Conservation (phyloP, 1,140 invertebrate species). For the Drosophila arizonae region DNA sequence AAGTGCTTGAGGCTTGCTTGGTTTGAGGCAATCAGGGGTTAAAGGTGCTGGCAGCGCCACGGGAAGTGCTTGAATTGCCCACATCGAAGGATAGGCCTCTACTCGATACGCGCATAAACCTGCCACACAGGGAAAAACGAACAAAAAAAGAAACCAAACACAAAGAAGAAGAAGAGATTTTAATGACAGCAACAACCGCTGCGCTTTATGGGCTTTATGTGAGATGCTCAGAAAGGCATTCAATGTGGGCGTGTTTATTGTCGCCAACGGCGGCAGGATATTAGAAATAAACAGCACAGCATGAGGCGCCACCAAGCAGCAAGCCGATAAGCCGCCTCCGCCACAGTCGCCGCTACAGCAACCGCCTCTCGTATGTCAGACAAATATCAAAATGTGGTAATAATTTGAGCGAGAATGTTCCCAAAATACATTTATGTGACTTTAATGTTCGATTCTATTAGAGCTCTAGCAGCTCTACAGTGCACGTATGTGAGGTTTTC, state of each 20-base stretch:
- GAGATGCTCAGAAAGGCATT: slow-evolving; percentile 60
- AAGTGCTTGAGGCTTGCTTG: not conserved
- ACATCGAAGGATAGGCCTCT: slow-evolving; percentile 40
- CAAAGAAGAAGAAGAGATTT: slow-evolving; percentile 61
- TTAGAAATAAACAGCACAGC: slow-evolving; percentile 74
- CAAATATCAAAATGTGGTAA: slow-evolving; percentile 24
- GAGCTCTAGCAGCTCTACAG: not conserved
- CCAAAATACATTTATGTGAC: slow-evolving; percentile 10
- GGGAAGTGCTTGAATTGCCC: slow-evolving; percentile 61
- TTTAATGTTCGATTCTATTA: slow-evolving; percentile 23
- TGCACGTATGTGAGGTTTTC: not conserved
- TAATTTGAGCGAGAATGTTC: slow-evolving; percentile 28
- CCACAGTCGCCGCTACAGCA: too few relatives aligned
- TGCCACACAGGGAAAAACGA: slow-evolving; percentile 27
- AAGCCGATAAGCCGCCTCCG: slow-evolving; percentile 33
- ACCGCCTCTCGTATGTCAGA: slow-evolving; percentile 4
- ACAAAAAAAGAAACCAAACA: slow-evolving; percentile 12
- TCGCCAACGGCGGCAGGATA: slow-evolving; percentile 65
- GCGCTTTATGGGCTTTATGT: slow-evolving; percentile 66
- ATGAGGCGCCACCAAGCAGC: slow-evolving; percentile 42
- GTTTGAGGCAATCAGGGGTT: slow-evolving; percentile 40
- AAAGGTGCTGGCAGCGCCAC: slow-evolving; percentile 66
- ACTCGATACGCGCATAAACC: slow-evolving; percentile 58
- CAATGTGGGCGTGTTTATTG: slow-evolving; percentile 76
- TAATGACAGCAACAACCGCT: slow-evolving; percentile 69